Evolutionary conservation across 2,113 vertebrate species (phyloP).

Genomic region (Gobio gobio): DNA sequence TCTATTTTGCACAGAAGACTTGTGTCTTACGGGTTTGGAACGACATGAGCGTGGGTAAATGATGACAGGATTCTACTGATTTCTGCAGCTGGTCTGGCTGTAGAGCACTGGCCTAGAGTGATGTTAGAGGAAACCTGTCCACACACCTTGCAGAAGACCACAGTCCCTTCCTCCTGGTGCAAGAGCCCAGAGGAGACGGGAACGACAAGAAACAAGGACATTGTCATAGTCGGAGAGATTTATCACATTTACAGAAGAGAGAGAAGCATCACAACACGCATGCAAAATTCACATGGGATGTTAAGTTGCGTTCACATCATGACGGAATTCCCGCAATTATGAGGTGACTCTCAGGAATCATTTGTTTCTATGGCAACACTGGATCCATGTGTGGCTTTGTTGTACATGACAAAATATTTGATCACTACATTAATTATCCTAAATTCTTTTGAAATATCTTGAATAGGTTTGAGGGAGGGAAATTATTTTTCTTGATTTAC

Average conservation of each 20-base stretch:
- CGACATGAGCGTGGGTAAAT: neutral
- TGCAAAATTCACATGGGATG: constrained; percentile 38
- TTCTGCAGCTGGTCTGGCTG: constrained; percentile 10
- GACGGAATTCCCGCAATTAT: neutral
- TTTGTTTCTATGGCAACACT: neutral
- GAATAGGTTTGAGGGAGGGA: neutral
- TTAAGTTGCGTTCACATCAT: neutral
- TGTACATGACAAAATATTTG: too few species aligned
- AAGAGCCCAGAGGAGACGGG: constrained; percentile 79
- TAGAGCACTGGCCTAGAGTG: constrained; percentile 22
- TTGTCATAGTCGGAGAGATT: constrained; percentile 43
- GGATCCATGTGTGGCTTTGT: neutral
- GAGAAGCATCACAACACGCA: constrained; percentile 34
- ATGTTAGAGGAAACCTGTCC: constrained; percentile 63
- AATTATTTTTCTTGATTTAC: too few species aligned
- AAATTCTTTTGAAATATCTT: too few species aligned
- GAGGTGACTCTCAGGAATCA: neutral
- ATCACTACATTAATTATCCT: too few species aligned
- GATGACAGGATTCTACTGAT: constrained; percentile 1
- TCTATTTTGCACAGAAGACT: too few species aligned
- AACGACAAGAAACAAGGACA: constrained; percentile 83
- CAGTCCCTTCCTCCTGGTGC: constrained; percentile 97
- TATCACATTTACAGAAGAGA: constrained; percentile 33
- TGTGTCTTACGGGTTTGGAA: neutral
- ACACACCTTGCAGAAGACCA: constrained; percentile 99